Percentiles rank a stretch among this genome's conserved stretches.
Conservation (phyloP, 2,888 invertebrate genomes). For the Malachius bipustulatus region DNA sequence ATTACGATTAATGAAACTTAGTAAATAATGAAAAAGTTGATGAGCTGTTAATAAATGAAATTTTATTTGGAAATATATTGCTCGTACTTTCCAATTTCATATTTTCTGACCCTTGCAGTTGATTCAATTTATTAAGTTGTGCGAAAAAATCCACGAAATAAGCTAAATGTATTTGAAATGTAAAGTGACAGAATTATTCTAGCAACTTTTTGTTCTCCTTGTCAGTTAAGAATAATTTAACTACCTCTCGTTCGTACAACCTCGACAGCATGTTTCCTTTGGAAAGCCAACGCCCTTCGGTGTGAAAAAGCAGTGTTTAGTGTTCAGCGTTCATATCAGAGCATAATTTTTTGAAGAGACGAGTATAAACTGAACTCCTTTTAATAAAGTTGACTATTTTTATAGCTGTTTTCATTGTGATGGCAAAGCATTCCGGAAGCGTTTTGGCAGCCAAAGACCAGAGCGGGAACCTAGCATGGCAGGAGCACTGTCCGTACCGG, state of each 20-base stretch:
- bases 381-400: constrained; percentile 1
- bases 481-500: no score
- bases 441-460: constrained; percentile 31
- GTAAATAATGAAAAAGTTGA: no score
- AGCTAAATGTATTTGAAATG: constrained; percentile 5
- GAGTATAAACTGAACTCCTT: neutral
- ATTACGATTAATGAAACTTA: no score
- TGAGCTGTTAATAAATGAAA: no score
- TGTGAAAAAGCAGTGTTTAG: constrained; percentile 9
- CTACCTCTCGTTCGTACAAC: constrained; percentile 9
- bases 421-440: constrained; percentile 1
- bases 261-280: constrained; percentile 10
- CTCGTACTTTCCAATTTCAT: neutral
- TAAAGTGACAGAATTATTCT: neutral
- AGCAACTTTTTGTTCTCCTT: constrained; percentile 1
- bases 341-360: constrained; percentile 4
- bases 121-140: constrained; percentile 9
- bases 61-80: constrained; percentile 1
- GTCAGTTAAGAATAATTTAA: constrained; percentile 3
- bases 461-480: constrained; percentile 18
- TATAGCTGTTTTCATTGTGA: constrained; percentile 1
- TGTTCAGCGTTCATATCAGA: constrained; percentile 10
- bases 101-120: constrained; percentile 2
- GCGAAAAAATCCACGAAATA: constrained; percentile 9
- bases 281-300: constrained; percentile 11